Base-by-base conservation (phyloP, 2,797 vertebrate genomes). In the Mus spretus region DNA sequence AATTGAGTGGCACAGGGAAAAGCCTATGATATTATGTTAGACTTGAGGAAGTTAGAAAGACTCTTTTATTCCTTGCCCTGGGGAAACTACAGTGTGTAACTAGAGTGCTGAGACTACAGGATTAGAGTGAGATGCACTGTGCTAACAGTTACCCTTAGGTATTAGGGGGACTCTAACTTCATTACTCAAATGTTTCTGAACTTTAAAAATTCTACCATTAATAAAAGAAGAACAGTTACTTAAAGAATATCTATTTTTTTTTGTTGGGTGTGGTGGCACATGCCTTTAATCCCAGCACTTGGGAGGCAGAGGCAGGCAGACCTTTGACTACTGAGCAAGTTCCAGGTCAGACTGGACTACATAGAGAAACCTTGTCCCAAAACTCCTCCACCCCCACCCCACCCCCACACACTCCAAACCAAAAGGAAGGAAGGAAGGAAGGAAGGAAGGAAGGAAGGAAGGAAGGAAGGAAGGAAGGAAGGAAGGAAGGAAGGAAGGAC, bases 191-290 rank as follows among this genome's bases (percentile, higher is more conserved):
- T 57, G 57, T n/a, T 89, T 89, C 55, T 84, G 40, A 91, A 72
- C 80, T 72, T 80, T 22, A 75, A 79, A 96, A 55, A 65, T 70
- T n/a, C n/a, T 67, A 89, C 31, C 34, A 67, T 28, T 95, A 77
- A n/a, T 89, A 83, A 55, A 20, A 78, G 34, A 44, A 90, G 88
- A 94, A 75, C 9, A 31, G 2, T 92, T 50, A 47, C 44, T 47
- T 47, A 79, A 55, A 63, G 20, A 47, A n/a, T 61, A 77, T 11
- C 50, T n/a, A 4, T 63, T 83, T 61, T 83, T 47, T 47, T 50
- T 50, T 50, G 59, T 40, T 31, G 61, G 34, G 28, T 31, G 34
- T 85, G 40, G 22, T 85, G 12, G 61, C 0, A 0, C 40, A 47
- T 1, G 6, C 40, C 82, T 67, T 67, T 85, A 67, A 65, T 65